These are phyloP conservation scores for Pterobdella sp. DNA, from an alignment of 2,888 invertebrate species.

Conservation along the genomic window DNA sequence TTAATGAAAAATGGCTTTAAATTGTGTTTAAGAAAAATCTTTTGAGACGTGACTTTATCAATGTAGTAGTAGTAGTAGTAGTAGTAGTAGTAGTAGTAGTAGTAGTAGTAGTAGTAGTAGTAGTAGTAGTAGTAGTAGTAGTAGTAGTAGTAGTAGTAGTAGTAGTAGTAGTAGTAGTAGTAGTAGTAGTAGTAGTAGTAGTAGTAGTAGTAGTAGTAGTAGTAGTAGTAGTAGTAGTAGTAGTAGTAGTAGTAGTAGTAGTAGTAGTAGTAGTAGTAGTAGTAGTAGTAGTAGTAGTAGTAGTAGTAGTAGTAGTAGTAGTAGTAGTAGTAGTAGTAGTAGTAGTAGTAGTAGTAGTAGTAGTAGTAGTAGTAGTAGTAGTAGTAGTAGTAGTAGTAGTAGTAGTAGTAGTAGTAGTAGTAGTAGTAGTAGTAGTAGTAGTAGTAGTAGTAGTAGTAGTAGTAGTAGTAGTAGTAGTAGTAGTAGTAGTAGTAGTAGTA, in stretches of 20 bases:
- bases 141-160: too few relatives aligned
- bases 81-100: too few relatives aligned
- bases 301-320: constrained; percentile 2
- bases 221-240: background rate
- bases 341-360: constrained; percentile 2
- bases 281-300: constrained; percentile 9
- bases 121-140: too few relatives aligned
- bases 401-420: constrained; percentile 16
- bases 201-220: background rate
- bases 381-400: constrained; percentile 14
- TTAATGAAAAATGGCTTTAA: too few relatives aligned
- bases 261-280: constrained; percentile 6
- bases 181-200: too few relatives aligned
- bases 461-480: constrained; percentile 16
- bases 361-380: constrained; percentile 13
- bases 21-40: too few relatives aligned
- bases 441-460: constrained; percentile 9
- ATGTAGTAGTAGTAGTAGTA: too few relatives aligned
- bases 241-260: constrained; percentile 8
- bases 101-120: too few relatives aligned
- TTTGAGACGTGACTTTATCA: too few relatives aligned
- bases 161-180: too few relatives aligned
- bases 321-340: background rate
- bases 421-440: constrained; percentile 13
- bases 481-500: constrained; percentile 15